Evolutionary conservation across 2,888 invertebrate genomes (phyloP).

Genomic region (Thyatira batis): DNA sequence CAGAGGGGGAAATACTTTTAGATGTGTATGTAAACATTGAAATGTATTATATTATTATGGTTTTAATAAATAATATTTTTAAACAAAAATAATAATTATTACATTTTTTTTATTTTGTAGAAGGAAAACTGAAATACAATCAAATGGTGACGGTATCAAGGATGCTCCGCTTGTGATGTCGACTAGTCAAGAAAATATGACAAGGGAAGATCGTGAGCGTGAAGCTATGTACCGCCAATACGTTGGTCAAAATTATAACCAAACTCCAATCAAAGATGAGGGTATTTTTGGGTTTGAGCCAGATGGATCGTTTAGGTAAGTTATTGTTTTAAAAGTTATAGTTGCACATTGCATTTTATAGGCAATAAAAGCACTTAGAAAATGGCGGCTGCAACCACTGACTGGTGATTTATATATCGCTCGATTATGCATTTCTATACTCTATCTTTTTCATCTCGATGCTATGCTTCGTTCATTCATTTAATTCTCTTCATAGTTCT

Average conservation of each 20-base stretch:
- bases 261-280: conserved; percentile 83
- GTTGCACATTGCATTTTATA: conserved; percentile 12
- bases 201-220: conserved; percentile 70
- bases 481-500: conserved; percentile 80
- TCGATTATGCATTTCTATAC: conserved; percentile 16
- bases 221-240: conserved; percentile 73
- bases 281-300: conserved; percentile 81
- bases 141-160: conserved; percentile 71
- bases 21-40: conserved; percentile 71
- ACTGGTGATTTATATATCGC: conserved; percentile 17
- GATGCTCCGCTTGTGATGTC: conserved; percentile 80
- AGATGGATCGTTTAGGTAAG: conserved; percentile 78
- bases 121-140: conserved; percentile 75
- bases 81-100: not conserved
- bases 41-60: conserved; percentile 3
- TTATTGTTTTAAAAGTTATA: conserved; percentile 1
- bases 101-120: conserved; percentile 37
- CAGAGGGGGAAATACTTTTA: conserved; percentile 89
- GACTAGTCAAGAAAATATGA: conserved; percentile 85
- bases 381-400: conserved; percentile 30
- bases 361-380: conserved; percentile 21
- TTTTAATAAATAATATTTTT: not conserved
- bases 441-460: conserved; percentile 30
- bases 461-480: conserved; percentile 64
- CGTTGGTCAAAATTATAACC: conserved; percentile 75